phyloP scores from a whole-genome alignment of 2,113 vertebrate genomes.

The Microcebus tavaratra region DNA sequence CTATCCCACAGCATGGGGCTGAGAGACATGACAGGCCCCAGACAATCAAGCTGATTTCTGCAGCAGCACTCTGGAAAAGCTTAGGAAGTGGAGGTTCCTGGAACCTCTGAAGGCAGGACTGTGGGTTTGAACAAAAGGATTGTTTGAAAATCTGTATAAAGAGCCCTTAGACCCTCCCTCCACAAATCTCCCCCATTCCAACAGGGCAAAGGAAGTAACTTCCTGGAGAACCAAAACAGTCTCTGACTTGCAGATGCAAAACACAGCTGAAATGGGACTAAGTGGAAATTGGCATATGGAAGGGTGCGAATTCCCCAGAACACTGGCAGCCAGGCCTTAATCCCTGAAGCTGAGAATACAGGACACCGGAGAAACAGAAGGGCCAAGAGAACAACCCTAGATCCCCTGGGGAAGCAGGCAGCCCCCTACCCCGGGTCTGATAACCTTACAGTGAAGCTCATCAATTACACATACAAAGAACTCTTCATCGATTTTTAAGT shows the following conservation, averaged over 20 bases:
- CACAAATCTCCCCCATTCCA: not conserved
- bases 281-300: not conserved
- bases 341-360: not conserved
- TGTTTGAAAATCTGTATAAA: not conserved
- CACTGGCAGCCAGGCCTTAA: not conserved
- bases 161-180: not conserved
- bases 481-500: not conserved
- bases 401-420: not conserved
- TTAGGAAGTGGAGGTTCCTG: not conserved
- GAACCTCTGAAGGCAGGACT: not conserved
- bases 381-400: not conserved
- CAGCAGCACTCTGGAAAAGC: not conserved
- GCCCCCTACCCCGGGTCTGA: not conserved
- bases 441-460: not conserved
- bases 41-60: not conserved
- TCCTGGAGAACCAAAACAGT: not conserved
- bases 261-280: not conserved
- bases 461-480: not conserved
- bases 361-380: not conserved
- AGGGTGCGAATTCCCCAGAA: not conserved
- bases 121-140: not conserved
- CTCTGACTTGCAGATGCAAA: not conserved
- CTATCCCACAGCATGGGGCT: not conserved
- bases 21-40: not conserved
- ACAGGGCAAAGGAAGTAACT: not conserved